Conservation (phyloP, 2,113 vertebrate genomes). For the Sinocyclocheilus rhinocerous region DNA sequence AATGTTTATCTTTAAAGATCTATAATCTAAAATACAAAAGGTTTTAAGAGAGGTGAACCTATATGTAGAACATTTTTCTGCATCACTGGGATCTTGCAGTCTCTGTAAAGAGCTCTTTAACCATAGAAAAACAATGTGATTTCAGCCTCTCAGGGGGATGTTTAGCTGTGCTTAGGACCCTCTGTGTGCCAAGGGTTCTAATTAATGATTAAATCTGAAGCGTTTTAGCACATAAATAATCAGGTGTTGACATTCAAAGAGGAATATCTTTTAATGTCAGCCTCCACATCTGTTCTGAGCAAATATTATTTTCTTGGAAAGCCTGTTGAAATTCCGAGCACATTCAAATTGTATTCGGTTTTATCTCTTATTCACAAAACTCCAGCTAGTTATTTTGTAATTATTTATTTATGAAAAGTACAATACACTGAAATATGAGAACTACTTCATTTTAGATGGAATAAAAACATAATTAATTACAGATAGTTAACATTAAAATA, state of each 20-base stretch:
- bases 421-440: too few relatives aligned
- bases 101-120: neutral
- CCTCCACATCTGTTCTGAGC: neutral
- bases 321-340: neutral
- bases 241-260: neutral
- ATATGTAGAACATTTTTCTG: neutral
- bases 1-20: neutral
- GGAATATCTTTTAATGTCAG: slow-evolving; percentile 22
- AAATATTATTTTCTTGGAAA: neutral
- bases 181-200: slow-evolving; percentile 43
- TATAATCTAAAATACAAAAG: neutral
- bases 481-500: neutral
- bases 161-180: slow-evolving; percentile 24
- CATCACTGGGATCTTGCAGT: neutral
- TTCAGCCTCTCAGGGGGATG: slow-evolving; percentile 24
- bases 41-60: neutral
- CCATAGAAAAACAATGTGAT: slow-evolving; percentile 34
- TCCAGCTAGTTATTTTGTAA: neutral
- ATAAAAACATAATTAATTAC: neutral
- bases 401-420: neutral
- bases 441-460: neutral
- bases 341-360: neutral
- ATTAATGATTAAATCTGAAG: slow-evolving; percentile 51
- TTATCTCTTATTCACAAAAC: neutral
- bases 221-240: slow-evolving; percentile 32